phyloP scores from a whole-genome alignment of 2,888 invertebrate genomes.

The Cheilosia vulpina region DNA sequence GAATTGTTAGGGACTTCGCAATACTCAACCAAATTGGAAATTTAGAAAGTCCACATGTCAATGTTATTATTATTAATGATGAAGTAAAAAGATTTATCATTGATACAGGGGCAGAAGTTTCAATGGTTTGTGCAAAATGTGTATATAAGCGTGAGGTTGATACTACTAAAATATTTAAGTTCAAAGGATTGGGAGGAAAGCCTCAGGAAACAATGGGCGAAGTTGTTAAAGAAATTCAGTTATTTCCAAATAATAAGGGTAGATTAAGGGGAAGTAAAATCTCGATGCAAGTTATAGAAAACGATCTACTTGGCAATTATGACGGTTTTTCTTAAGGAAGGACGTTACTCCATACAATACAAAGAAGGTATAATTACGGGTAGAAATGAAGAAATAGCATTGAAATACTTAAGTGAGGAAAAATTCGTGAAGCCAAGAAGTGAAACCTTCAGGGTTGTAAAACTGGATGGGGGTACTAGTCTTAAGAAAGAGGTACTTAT shows the following conservation, averaged over 20 bases:
- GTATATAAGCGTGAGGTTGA: conserved; percentile 27
- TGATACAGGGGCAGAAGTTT: conserved; percentile 27
- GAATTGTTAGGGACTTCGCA: background rate
- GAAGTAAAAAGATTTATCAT: conserved; percentile 20
- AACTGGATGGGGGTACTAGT: background rate
- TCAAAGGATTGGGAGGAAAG: conserved; percentile 30
- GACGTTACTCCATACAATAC: conserved; percentile 40
- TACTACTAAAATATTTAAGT: conserved; percentile 12
- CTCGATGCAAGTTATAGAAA: conserved; percentile 24
- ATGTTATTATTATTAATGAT: conserved; percentile 6
- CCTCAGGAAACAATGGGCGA: conserved; percentile 34
- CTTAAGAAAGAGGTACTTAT: conserved; percentile 7
- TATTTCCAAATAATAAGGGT: conserved; percentile 38
- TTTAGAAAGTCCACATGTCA: conserved; percentile 33
- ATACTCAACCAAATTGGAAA: conserved; percentile 12
- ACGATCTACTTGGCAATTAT: conserved; percentile 19
- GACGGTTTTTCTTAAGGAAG: conserved; percentile 34
- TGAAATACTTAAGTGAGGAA: too few species aligned
- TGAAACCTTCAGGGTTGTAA: conserved; percentile 12
- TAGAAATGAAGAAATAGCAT: too few species aligned
- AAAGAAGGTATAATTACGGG: conserved; percentile 24
- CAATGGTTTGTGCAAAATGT: conserved; percentile 12
- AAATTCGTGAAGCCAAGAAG: too few species aligned
- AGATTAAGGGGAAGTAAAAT: background rate
- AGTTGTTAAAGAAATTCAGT: conserved; percentile 18